phyloP scores from a whole-genome alignment of 92 coral and sea anemone species.

The Porites evermanni region DNA sequence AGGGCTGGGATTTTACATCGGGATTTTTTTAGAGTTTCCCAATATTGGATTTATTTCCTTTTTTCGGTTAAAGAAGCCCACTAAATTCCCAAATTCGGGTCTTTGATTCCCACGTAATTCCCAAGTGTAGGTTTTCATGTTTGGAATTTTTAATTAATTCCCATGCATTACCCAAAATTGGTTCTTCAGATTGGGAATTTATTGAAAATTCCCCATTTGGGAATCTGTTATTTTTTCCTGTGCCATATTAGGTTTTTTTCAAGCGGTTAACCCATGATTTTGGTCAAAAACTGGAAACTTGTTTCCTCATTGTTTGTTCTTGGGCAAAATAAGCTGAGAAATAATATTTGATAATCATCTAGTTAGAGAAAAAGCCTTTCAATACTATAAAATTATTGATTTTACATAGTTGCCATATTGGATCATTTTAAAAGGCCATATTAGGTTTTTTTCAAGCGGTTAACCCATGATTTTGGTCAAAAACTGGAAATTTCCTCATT shows the following conservation, averaged over 20 bases:
- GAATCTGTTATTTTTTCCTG: conserved; percentile 13
- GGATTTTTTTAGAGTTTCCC: background rate
- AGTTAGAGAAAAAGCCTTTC: no score
- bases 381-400: no score
- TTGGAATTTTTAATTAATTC: background rate
- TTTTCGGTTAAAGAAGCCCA: background rate
- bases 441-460: no score
- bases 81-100: background rate
- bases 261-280: no score
- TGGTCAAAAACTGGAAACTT: no score
- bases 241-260: background rate
- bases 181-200: background rate
- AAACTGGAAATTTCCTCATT: no score
- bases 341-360: no score
- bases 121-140: background rate
- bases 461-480: no score
- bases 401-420: no score
- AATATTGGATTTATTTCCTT: background rate
- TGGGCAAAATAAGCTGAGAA: no score
- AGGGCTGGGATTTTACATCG: background rate
- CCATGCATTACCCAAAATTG: background rate
- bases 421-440: no score
- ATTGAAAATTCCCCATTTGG: conserved; percentile 11
- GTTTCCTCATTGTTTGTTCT: no score
- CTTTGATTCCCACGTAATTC: background rate